Evolutionary conservation across 2,797 vertebrate genomes (phyloP), one percentile per base, ranked within the genome.

Genomic region (Percopsis omiscomaycus): DNA sequence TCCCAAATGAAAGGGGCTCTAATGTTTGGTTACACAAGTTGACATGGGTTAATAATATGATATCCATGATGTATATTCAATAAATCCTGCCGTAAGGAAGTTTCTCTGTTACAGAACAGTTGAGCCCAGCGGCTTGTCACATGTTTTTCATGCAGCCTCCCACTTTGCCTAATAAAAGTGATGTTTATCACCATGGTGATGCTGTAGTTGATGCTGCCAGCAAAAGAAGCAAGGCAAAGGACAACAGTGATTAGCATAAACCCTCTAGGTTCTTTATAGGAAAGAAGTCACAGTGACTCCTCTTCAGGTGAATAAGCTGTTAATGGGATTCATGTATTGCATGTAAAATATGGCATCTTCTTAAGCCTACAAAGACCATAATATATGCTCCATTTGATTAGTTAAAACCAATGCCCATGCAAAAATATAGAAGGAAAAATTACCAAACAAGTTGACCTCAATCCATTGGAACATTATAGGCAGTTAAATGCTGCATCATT

Each of bases 321-420:
- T 37, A 5, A 5, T 37, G 32, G 5, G 32, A 37, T 37, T 37
- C 32, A 50, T 61, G 11, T 16, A 49, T 57, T 64, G 11, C 37
- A 37, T 27, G 45, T 1, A 48, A 56, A 55, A 54, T 52, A 55
- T 1, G 5, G 1, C 22, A 22, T 22, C 22, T 22, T 22, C 22
- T 22, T 22, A 22, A 22, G 22, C 22, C 22, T 22, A 22, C 22
- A 22, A 22, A 22, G 22, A 22, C 22, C 22, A 22, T 22, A 22
- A 22, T 27, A 27, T 22, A 3, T 44, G 67, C 14, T 53, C 15
- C n/a, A 60, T 51, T n/a, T 50, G 30, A 61, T 22, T 71, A 61
- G 10, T 1, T 9, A 14, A 62, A 44, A 61, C 32, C 27, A 52
- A 52, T 8, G 8, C 1, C 0, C 3, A 11, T 47, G 27, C 46